Percentiles rank a stretch among this genome's conserved stretches.
Conservation (phyloP, 1,140 invertebrate genomes). For the Diprion similis region DNA sequence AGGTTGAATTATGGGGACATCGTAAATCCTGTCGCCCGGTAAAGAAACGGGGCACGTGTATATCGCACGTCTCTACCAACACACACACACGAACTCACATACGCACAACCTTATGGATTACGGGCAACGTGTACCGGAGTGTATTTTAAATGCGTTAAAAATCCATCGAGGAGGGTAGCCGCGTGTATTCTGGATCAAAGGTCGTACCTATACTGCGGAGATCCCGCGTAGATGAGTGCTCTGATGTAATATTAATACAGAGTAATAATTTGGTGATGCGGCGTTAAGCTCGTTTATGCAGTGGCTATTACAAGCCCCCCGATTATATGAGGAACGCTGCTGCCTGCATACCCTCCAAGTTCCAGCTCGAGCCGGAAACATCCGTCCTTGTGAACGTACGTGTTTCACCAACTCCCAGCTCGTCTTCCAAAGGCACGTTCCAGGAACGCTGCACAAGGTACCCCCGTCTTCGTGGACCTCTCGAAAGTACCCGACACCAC, state of each 20-base stretch:
- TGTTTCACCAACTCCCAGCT: neutral
- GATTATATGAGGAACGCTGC: too few species aligned
- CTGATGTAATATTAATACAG: neutral
- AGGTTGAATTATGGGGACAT: conserved; percentile 7
- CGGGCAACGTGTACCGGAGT: neutral
- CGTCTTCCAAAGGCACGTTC: conserved; percentile 7
- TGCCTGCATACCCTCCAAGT: neutral
- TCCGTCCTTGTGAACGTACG: neutral
- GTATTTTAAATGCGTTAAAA: neutral
- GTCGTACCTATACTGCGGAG: too few species aligned
- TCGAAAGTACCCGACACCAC: neutral
- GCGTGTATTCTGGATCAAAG: too few species aligned
- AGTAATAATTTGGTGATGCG: conserved; percentile 1
- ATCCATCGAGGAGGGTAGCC: neutral
- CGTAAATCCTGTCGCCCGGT: neutral
- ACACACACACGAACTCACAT: too few species aligned
- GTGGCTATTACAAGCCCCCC: neutral
- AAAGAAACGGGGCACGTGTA: neutral
- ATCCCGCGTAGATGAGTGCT: too few species aligned
- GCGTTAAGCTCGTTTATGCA: neutral
- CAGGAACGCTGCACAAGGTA: neutral
- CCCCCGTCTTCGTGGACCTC: neutral
- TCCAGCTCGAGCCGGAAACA: neutral
- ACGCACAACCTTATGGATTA: neutral
- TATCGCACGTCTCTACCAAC: neutral